Conservation (phyloP, 2,797 vertebrate species). For the Dendrocincla tyrannina region DNA sequence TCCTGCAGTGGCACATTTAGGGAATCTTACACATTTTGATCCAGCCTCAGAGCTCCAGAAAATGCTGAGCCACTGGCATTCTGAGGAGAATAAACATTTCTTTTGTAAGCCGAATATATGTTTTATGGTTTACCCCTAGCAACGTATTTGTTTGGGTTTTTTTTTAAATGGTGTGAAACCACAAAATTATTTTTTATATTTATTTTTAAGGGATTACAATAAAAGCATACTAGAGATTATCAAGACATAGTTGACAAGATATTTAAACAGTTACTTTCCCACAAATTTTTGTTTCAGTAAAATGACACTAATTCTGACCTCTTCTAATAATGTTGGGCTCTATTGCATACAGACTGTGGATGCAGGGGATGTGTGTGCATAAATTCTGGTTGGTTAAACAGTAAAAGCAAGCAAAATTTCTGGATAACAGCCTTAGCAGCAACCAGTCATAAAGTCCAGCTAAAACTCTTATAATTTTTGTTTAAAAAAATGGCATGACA, state of each 20-base stretch:
- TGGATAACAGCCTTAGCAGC: neutral
- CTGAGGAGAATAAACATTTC: neutral
- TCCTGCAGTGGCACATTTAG: neutral
- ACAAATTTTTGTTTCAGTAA: constrained; percentile 20
- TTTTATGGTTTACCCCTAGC: neutral
- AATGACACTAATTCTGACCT: constrained; percentile 8
- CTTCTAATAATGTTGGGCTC: neutral
- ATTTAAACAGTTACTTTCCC: neutral
- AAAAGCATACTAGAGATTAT: neutral
- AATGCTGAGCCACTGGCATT: neutral
- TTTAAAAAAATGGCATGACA: constrained; percentile 16
- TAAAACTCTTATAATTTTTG: constrained; percentile 35
- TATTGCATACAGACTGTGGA: neutral
- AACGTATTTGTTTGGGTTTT: neutral
- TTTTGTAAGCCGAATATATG: constrained; percentile 14
- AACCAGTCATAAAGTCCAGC: neutral
- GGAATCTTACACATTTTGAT: neutral
- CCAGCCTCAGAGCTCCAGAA: neutral
- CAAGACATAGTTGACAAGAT: neutral
- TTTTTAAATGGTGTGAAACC: constrained; percentile 24
- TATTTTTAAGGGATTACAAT: neutral
- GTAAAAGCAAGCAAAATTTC: neutral
- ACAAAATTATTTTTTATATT: constrained; percentile 24
- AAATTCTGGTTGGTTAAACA: neutral
- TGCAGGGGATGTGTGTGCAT: neutral